A percentile compares a stretch with the other conserved stretches of the same genome.
Conservation (phyloP, 64 coral and sea anemone genomes). For the Actinia equina region DNA sequence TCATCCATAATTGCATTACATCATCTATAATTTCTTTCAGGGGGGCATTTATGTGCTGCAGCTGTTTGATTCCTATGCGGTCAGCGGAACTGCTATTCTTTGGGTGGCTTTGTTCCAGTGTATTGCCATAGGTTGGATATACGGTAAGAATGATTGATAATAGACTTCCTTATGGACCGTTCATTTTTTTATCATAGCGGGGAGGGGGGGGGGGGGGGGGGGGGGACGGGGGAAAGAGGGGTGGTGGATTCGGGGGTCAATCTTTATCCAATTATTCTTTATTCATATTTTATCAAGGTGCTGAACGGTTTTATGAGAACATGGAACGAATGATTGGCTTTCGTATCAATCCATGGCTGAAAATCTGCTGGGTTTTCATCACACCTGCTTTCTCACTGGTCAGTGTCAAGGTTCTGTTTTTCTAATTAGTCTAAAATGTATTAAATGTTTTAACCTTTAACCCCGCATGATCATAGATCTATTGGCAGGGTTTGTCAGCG, state of each 20-base stretch:
- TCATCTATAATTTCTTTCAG: conserved; percentile 6
- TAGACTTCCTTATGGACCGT: too few relatives aligned
- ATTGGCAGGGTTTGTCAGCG: too few relatives aligned
- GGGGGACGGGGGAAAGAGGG: too few relatives aligned
- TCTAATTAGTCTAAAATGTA: too few relatives aligned
- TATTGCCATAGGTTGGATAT: conserved; percentile 65
- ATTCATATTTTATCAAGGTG: conserved; percentile 32
- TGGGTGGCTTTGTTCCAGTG: conserved; percentile 54
- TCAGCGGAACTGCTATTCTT: conserved; percentile 52
- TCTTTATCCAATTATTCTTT: too few relatives aligned
- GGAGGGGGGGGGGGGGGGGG: too few relatives aligned
- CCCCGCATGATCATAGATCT: too few relatives aligned
- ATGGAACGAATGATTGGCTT: conserved; percentile 78
- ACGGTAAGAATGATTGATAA: conserved; percentile 35
- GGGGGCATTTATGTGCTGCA: conserved; percentile 73
- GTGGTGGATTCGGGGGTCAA: too few relatives aligned
- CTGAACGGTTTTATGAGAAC: conserved; percentile 79
- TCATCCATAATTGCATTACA: too few relatives aligned
- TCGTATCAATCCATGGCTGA: conserved; percentile 76
- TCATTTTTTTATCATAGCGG: too few relatives aligned
- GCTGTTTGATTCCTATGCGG: conserved; percentile 59
- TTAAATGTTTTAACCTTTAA: too few relatives aligned
- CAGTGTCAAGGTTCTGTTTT: too few relatives aligned
- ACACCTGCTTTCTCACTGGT: conserved; percentile 75
- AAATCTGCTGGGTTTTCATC: conserved; percentile 58